phyloP scores from a whole-genome alignment of 2,888 invertebrate genomes.

The Hirudinaria manillensis region DNA sequence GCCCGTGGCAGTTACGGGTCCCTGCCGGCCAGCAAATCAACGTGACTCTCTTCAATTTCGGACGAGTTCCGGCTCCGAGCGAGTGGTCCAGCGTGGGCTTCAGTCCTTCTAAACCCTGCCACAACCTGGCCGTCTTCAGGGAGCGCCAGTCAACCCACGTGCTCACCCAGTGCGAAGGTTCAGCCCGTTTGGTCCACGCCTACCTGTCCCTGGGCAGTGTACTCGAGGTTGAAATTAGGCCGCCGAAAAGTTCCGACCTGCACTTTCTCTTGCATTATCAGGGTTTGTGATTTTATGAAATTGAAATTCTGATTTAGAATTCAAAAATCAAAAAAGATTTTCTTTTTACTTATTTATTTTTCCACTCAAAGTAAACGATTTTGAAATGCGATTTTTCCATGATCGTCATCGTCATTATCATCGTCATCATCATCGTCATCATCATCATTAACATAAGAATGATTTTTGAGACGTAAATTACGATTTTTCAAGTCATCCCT shows the following conservation, averaged over 20 bases:
- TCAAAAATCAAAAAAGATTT: no score
- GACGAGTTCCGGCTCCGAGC: slow-evolving; percentile 4
- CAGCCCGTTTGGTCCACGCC: slow-evolving; percentile 23
- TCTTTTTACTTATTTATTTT: no score
- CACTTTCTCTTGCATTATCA: slow-evolving; percentile 31
- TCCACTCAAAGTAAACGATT: no score
- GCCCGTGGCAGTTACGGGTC: slow-evolving; percentile 34
- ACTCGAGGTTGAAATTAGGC: slow-evolving; percentile 23
- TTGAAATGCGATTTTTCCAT: not conserved
- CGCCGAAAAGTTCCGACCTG: slow-evolving; percentile 6
- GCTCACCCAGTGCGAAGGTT: slow-evolving; percentile 28
- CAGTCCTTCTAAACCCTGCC: not conserved
- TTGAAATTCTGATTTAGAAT: no score
- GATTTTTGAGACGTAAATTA: not conserved
- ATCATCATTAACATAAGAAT: not conserved
- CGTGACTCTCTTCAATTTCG: slow-evolving; percentile 36
- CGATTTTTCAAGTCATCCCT: no score
- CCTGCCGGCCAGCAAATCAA: slow-evolving; percentile 35
- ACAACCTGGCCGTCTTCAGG: slow-evolving; percentile 23
- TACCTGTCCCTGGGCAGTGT: slow-evolving; percentile 19
- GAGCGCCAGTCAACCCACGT: slow-evolving; percentile 2
- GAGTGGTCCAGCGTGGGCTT: not conserved
- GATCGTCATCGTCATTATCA: slow-evolving; percentile 7
- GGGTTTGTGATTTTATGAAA: not conserved
- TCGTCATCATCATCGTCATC: not conserved